phyloP scores from a whole-genome alignment of 1,140 invertebrate species.

The Sitobion miscanthi region DNA sequence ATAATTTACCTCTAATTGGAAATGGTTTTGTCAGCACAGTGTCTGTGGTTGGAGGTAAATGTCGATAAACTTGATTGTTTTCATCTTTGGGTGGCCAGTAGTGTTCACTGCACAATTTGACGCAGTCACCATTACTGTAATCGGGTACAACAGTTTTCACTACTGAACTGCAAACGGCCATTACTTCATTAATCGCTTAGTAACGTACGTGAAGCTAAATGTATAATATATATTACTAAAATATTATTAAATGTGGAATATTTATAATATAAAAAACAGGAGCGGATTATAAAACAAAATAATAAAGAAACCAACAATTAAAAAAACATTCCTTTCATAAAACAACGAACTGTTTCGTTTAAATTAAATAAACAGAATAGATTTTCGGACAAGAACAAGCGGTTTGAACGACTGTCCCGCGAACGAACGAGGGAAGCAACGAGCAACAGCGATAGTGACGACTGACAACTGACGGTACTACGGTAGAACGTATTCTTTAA shows the following conservation, averaged over 20 bases:
- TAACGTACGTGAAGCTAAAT: neutral
- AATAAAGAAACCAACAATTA: neutral
- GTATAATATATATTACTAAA: neutral
- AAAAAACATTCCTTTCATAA: neutral
- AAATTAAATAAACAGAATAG: neutral
- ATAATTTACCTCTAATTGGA: slow-evolving; percentile 77
- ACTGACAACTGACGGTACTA: neutral
- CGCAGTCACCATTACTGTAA: slow-evolving; percentile 44
- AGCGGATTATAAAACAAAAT: neutral
- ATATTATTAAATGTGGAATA: neutral
- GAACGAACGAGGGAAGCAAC: neutral
- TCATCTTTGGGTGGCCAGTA: slow-evolving; percentile 50
- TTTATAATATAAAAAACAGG: neutral
- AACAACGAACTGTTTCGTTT: neutral
- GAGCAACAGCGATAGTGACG: neutral
- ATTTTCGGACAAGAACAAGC: neutral
- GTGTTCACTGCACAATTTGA: slow-evolving; percentile 45
- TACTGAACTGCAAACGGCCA: slow-evolving; percentile 48
- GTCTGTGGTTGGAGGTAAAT: slow-evolving; percentile 64
- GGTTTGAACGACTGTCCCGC: neutral
- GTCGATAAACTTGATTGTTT: slow-evolving; percentile 57
- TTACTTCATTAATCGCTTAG: neutral
- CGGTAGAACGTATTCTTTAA: too few species aligned
- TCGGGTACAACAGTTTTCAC: slow-evolving; percentile 50
- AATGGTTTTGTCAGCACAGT: slow-evolving; percentile 87